These are phyloP conservation scores for Rhaphigaster nebulosa DNA, from an alignment of 2,888 invertebrate species.

Conservation along the genomic window DNA sequence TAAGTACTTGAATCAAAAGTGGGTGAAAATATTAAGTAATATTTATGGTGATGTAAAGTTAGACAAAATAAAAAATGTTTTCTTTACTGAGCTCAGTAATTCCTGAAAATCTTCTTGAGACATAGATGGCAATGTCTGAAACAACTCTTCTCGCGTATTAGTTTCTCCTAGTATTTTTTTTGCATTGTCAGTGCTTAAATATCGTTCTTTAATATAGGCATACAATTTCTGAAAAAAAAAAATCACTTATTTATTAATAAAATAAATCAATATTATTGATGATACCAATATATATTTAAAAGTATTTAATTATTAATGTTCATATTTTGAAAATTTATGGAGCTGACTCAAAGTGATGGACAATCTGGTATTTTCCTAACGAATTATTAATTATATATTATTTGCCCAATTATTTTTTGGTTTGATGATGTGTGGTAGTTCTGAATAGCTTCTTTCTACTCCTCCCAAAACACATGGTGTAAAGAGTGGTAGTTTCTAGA, in stretches of 20 bases:
- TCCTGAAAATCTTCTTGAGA: not conserved
- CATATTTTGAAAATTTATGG: too few relatives aligned
- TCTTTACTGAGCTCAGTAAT: not conserved
- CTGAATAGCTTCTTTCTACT: too few relatives aligned
- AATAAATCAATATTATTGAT: not conserved
- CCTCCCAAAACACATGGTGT: too few relatives aligned
- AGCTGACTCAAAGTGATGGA: too few relatives aligned
- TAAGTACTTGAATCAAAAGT: too few relatives aligned
- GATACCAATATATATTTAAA: not conserved
- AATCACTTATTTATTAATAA: not conserved
- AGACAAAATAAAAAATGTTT: not conserved
- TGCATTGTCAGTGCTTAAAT: not conserved
- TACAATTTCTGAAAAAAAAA: conserved; percentile 1
- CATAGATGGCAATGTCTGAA: not conserved
- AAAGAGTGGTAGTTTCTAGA: too few relatives aligned
- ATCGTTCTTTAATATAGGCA: not conserved
- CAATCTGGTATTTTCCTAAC: too few relatives aligned
- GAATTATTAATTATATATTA: too few relatives aligned
- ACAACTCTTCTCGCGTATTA: not conserved
- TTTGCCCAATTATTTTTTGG: too few relatives aligned
- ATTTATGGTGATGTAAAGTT: not conserved
- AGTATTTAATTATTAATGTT: too few relatives aligned
- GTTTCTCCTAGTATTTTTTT: not conserved
- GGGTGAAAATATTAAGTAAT: not conserved
- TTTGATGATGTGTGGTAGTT: too few relatives aligned